Base-by-base conservation (phyloP, 2,113 vertebrate genomes). In the Rhinolophus ferrumequinum region DNA sequence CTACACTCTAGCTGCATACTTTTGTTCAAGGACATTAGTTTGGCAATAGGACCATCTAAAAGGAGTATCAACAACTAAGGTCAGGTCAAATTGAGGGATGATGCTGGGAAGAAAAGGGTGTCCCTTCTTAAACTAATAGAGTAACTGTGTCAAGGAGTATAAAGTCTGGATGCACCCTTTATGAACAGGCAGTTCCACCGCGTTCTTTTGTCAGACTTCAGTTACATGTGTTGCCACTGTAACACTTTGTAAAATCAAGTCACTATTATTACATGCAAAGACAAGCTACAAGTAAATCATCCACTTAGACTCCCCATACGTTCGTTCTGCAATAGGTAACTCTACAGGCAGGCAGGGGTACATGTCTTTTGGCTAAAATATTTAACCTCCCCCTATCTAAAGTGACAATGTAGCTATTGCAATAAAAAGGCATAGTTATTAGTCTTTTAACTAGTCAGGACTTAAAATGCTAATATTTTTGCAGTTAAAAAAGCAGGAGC, bases 221-320 rank as follows among this genome's bases (percentile, higher is more conserved):
- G 47, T 75, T 58, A 69, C 7, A 79, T 82, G 64, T 70, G 41
- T 62, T 90, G 60, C 33, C 91, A 8, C 30, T 47, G 41, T 15
- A 72, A 26, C 80, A 52, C 72, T 88, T 75, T 76, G 16, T 76
- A 88, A 93, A 87, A 97, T 76, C 22, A 26, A 93, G 30, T 56
- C 18, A 67, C 47, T 66, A 56, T 81, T 94, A 72, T 6, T 60
- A 47, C 18, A 83, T n/a, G 35, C 6, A 47, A 58, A 80, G 35
- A n/a, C 41, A 86, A 93, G 62, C 22, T 50, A 73, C 50, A 80
- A 81, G 75, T 38, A 79, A 69, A 44, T 62, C 30, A 67, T 69
- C 52, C 33, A 80, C 38, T 77, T 24, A 60, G 33, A 73, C 4
- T 88, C 69, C 66, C 92, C 70, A 83, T 18, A 79, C 3, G 35